Percentiles rank a stretch among this genome's conserved stretches.
Conservation (phyloP, 1,140 invertebrate species). For the Atta cephalotes region DNA sequence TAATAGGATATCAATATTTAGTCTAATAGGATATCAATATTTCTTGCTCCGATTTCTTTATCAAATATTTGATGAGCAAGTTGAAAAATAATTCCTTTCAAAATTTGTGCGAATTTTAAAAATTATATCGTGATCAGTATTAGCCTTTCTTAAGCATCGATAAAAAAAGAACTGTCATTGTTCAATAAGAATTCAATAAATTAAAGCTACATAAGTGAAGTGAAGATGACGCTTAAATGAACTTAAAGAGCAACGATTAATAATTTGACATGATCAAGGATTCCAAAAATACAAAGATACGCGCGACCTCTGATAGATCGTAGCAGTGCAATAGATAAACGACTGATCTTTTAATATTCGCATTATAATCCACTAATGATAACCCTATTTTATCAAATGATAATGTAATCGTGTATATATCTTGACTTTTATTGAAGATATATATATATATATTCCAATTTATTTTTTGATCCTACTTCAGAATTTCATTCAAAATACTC, state of each 20-base stretch:
- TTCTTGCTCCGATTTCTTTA: background rate
- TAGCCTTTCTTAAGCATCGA: background rate
- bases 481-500: background rate
- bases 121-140: background rate
- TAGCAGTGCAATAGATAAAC: background rate
- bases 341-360: constrained; percentile 24
- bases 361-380: background rate
- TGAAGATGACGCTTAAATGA: constrained; percentile 37
- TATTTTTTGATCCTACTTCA: background rate
- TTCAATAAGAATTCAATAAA: constrained; percentile 12
- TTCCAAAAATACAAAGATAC: constrained; percentile 57
- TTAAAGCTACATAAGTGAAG: constrained; percentile 30
- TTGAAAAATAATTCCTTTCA: background rate
- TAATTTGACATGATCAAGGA: constrained; percentile 46
- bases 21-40: background rate
- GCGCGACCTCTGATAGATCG: constrained; percentile 32
- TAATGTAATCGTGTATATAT: background rate
- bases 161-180: background rate
- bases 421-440: constrained; percentile 6
- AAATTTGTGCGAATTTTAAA: background rate
- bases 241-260: constrained; percentile 52
- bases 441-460: background rate
- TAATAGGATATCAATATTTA: background rate
- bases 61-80: background rate
- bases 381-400: constrained; percentile 6